Evolutionary conservation across 2,797 vertebrate species (phyloP).

Genomic region (Gallinago stenura): DNA sequence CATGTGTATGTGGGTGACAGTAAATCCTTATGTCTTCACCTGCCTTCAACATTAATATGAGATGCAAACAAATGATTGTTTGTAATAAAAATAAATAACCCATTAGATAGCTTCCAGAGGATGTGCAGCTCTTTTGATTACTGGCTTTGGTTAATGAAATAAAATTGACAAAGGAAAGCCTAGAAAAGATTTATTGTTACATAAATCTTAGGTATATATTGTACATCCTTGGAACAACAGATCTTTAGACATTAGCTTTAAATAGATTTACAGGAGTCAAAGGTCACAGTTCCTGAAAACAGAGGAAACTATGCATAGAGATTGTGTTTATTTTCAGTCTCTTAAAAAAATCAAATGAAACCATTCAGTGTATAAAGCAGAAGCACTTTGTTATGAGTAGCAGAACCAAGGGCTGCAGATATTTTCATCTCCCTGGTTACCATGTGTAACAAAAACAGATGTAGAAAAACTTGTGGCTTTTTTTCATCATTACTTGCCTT

Average conservation of each 20-base stretch:
- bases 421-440: constrained; percentile 72
- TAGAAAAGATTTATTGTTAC: constrained; percentile 52
- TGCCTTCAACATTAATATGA: constrained; percentile 55
- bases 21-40: constrained; percentile 59
- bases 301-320: constrained; percentile 76
- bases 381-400: constrained; percentile 70
- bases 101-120: constrained; percentile 64
- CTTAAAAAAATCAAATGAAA: constrained; percentile 76
- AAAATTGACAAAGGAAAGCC: constrained; percentile 55
- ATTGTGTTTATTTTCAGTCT: constrained; percentile 79
- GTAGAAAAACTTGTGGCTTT: constrained; percentile 48
- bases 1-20: background rate
- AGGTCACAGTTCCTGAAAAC: constrained; percentile 77
- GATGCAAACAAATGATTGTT: constrained; percentile 60
- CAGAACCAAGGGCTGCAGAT: constrained; percentile 24
- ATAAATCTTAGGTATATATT: constrained; percentile 74
- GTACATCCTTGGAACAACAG: constrained; percentile 68
- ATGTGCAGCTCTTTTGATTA: constrained; percentile 51
- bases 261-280: constrained; percentile 77
- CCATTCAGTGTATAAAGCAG: constrained; percentile 70
- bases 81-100: constrained; percentile 65
- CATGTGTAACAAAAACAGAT: constrained; percentile 68
- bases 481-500: constrained; percentile 33
- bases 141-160: constrained; percentile 67
- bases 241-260: constrained; percentile 70